phyloP scores from a whole-genome alignment of 1,140 invertebrate species.

The Bicyclus anynana region DNA sequence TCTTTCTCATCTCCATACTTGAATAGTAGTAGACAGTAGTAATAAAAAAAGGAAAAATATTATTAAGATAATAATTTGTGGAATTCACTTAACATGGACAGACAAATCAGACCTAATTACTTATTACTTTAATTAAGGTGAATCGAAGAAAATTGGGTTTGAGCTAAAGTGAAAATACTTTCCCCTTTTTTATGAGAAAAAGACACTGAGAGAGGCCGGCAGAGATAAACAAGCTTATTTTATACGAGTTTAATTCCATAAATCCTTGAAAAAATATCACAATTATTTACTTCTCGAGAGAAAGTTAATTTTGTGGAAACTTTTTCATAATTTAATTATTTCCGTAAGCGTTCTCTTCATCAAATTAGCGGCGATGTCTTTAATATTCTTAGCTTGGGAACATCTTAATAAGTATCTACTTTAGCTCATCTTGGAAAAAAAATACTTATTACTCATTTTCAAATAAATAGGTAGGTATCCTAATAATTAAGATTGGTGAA shows the following conservation, averaged over 20 bases:
- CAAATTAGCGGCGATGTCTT: constrained; percentile 34
- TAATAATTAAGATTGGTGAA: not conserved
- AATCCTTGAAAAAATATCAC: constrained; percentile 5
- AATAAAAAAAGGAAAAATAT: too few species aligned
- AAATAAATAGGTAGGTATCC: not conserved
- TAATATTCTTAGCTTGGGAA: constrained; percentile 21
- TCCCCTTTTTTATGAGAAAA: too few species aligned
- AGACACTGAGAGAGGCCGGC: too few species aligned
- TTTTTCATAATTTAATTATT: constrained; percentile 50
- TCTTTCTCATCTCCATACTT: too few species aligned
- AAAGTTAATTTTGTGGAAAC: constrained; percentile 37
- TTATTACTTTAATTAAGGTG: too few species aligned
- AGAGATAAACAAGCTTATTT: too few species aligned
- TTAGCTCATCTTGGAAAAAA: not conserved
- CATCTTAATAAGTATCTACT: not conserved
- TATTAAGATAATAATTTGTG: too few species aligned
- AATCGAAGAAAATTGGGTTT: too few species aligned
- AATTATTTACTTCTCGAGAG: constrained; percentile 10
- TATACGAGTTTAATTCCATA: constrained; percentile 14
- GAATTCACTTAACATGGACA: too few species aligned
- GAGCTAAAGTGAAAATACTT: too few species aligned
- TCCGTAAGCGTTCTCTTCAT: constrained; percentile 34
- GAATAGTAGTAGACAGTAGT: too few species aligned
- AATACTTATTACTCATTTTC: not conserved
- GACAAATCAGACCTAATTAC: too few species aligned